These are phyloP conservation scores for Cetoscarus ocellatus DNA, from an alignment of 2,797 vertebrate species.

Conservation along the genomic window DNA sequence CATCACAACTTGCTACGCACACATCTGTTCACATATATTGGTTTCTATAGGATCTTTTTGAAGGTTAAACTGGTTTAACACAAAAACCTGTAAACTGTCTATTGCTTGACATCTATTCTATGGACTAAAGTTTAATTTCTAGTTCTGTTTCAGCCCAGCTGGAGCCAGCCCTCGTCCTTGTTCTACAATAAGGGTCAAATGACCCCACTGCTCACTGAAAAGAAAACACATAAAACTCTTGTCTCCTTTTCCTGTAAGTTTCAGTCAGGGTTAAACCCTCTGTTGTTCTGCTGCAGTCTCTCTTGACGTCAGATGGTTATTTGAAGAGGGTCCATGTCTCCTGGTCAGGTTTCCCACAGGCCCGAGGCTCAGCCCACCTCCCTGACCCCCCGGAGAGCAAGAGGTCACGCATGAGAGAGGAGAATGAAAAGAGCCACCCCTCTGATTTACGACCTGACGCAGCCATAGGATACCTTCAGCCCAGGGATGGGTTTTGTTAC, in stretches of 20 bases:
- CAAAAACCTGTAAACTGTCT: conserved; percentile 5
- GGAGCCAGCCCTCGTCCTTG: conserved; percentile 28
- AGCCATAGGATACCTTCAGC: conserved; percentile 77
- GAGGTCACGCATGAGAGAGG: conserved; percentile 80
- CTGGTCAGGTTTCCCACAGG: conserved; percentile 77
- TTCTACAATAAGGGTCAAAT: conserved; percentile 58
- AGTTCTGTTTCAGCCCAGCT: conserved; percentile 47
- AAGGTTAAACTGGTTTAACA: not conserved
- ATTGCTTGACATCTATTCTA: not conserved
- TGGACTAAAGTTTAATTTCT: conserved; percentile 16
- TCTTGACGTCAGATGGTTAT: conserved; percentile 68
- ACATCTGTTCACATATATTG: too few species aligned
- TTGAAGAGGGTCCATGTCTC: conserved; percentile 64
- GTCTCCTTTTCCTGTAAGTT: conserved; percentile 65
- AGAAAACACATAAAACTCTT: conserved; percentile 64
- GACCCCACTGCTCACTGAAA: conserved; percentile 42
- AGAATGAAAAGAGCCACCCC: conserved; percentile 75
- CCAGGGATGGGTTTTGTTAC: conserved; percentile 74
- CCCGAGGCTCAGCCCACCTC: conserved; percentile 48
- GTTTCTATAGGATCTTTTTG: too few species aligned
- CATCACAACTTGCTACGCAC: too few species aligned
- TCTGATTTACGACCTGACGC: conserved; percentile 83
- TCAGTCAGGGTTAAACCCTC: conserved; percentile 43
- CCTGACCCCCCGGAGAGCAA: conserved; percentile 60
- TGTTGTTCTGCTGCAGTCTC: conserved; percentile 51